Evolutionary conservation across 2,113 vertebrate species (phyloP).

Genomic region (Proteles cristata): DNA sequence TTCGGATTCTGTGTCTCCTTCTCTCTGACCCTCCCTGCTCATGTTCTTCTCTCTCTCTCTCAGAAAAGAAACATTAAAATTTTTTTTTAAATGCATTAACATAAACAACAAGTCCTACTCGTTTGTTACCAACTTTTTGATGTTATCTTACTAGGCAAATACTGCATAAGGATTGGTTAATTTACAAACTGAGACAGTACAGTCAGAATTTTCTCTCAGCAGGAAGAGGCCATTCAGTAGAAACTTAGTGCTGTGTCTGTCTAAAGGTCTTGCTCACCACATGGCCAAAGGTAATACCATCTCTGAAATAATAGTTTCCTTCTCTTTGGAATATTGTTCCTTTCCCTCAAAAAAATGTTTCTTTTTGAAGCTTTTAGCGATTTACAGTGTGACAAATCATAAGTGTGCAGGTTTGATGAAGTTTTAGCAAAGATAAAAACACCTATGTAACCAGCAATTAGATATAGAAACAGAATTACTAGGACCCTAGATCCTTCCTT

Average conservation of each 20-base stretch:
- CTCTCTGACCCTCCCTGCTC: too few species aligned
- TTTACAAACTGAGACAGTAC: neutral
- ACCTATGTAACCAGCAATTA: neutral
- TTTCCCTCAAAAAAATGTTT: neutral
- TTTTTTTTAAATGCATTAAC: neutral
- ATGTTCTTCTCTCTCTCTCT: too few species aligned
- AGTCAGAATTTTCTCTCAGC: neutral
- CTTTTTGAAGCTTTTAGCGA: neutral
- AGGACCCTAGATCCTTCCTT: neutral
- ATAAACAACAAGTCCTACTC: neutral
- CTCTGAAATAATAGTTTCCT: neutral
- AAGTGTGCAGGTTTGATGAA: neutral
- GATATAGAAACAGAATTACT: neutral
- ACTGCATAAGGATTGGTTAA: neutral
- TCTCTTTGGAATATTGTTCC: neutral
- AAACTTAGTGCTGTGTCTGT: neutral
- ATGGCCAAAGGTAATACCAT: neutral
- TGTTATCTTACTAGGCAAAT: neutral
- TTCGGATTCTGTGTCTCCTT: too few species aligned
- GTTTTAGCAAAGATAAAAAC: neutral
- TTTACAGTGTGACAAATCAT: neutral
- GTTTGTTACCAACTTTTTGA: neutral
- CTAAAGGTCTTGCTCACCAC: neutral
- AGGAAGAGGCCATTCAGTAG: neutral
- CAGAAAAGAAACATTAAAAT: too few species aligned